These are phyloP conservation scores for Fragum fragum DNA, from an alignment of 2,888 invertebrate genomes.

Conservation along the genomic window DNA sequence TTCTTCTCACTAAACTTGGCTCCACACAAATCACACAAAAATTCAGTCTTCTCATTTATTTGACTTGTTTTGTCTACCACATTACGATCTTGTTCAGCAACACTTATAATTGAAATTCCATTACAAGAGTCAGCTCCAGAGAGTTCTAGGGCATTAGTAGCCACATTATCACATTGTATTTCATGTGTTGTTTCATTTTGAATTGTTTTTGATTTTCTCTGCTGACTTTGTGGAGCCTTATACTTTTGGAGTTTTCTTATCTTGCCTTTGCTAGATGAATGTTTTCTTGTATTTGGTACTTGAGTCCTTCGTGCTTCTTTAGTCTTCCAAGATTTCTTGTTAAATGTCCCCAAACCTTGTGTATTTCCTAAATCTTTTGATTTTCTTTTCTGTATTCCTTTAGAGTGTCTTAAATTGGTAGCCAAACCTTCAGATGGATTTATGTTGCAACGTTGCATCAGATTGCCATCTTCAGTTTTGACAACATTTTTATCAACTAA, in stretches of 20 bases:
- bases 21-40: slow-evolving; percentile 62
- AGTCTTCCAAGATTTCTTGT: neutral
- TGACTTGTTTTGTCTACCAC: neutral
- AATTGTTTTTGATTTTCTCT: too few relatives aligned
- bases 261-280: neutral
- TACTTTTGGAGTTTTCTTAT: too few relatives aligned
- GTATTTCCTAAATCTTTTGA: neutral
- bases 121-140: neutral
- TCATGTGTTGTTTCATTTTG: neutral
- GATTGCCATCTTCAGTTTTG: too few relatives aligned
- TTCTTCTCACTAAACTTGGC: slow-evolving; percentile 53
- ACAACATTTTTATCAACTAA: too few relatives aligned
- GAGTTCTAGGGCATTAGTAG: neutral
- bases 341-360: neutral
- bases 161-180: neutral
- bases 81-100: neutral
- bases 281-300: neutral
- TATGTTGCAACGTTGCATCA: too few relatives aligned
- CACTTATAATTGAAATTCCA: neutral
- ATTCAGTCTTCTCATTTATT: neutral
- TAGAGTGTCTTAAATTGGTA: too few relatives aligned
- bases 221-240: too few relatives aligned
- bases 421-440: too few relatives aligned
- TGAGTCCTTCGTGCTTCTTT: neutral
- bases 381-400: too few relatives aligned